phyloP scores from a whole-genome alignment of 2,113 vertebrate species.

The Lepus americanus region DNA sequence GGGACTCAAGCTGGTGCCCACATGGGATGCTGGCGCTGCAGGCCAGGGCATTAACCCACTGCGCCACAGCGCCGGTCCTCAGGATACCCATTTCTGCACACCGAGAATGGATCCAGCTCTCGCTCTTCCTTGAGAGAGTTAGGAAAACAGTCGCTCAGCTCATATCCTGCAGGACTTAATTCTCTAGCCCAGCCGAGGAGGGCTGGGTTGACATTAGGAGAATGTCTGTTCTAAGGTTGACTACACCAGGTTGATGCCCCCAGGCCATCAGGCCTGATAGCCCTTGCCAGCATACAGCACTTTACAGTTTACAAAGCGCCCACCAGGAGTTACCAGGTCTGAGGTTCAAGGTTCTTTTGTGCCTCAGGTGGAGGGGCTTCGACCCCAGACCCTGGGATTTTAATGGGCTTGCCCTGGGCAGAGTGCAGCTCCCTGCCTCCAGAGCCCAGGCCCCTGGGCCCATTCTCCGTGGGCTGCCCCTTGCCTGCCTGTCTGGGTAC shows the following conservation, averaged over 20 bases:
- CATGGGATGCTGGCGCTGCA: too few species aligned
- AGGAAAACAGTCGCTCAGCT: not conserved
- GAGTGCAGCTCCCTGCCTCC: fast-evolving
- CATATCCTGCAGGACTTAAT: fast-evolving
- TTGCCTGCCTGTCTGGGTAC: too few species aligned
- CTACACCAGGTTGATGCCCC: too few species aligned
- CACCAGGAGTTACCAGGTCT: fast-evolving
- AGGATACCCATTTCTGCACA: too few species aligned
- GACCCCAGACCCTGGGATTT: not conserved
- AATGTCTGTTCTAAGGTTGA: fast-evolving
- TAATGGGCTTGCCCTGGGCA: fast-evolving
- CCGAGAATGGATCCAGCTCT: not conserved
- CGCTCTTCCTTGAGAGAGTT: not conserved
- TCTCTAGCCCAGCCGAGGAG: fast-evolving
- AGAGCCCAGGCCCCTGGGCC: too few species aligned
- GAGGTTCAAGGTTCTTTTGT: not conserved
- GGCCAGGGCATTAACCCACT: too few species aligned
- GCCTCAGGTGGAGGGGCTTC: not conserved
- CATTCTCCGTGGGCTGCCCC: not conserved
- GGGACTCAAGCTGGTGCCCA: too few species aligned
- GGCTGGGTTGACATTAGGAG: fast-evolving
- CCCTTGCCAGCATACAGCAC: not conserved
- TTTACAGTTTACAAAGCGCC: not conserved
- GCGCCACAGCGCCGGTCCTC: too few species aligned
- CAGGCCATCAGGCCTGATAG: too few species aligned